These are phyloP conservation scores for Scolopax mira DNA, from an alignment of 2,113 vertebrate species.

Conservation along the genomic window DNA sequence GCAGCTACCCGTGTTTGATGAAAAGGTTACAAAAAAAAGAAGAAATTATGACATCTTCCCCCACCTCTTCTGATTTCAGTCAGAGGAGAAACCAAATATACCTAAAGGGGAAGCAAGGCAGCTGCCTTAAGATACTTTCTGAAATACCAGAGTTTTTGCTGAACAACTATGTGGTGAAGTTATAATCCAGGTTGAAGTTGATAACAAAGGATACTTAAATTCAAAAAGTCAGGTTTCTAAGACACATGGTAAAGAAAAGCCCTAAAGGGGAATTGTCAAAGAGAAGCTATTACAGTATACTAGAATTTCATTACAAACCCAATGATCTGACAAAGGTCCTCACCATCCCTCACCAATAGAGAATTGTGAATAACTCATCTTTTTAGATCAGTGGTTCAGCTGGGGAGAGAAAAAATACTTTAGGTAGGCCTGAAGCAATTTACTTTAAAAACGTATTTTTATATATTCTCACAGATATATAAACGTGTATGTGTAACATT, in stretches of 20 bases:
- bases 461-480: neutral
- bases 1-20: neutral
- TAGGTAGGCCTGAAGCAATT: neutral
- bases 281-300: neutral
- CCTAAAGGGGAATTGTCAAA: neutral
- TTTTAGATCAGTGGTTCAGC: neutral
- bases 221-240: neutral
- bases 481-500: neutral
- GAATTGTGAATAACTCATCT: neutral
- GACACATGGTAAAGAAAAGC: neutral
- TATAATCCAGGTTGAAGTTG: neutral
- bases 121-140: neutral
- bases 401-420: neutral
- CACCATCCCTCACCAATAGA: neutral
- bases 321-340: neutral
- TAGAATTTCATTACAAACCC: neutral
- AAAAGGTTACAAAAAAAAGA: constrained; percentile 25
- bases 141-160: neutral
- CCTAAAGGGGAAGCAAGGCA: neutral
- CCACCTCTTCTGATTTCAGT: neutral
- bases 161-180: neutral
- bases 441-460: neutral
- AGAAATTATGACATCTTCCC: constrained; percentile 10
- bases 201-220: neutral
- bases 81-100: neutral